Base-by-base conservation (phyloP, 2,113 vertebrate species). In the Leucopsar rothschildi region DNA sequence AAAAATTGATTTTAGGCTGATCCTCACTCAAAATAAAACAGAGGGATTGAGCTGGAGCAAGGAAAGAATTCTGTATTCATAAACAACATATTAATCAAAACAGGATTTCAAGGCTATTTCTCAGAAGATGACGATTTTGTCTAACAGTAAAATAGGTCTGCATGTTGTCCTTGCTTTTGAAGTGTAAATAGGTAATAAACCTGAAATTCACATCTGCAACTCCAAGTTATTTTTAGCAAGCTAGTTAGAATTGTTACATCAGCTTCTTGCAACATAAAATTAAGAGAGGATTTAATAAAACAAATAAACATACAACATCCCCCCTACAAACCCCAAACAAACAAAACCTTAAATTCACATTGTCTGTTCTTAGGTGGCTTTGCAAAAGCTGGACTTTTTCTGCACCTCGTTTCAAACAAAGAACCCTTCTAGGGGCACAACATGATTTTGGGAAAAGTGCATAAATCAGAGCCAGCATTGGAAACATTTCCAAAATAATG, bases 101-200 rank as follows among this genome's bases (percentile, higher is more conserved):
- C 3, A 75, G 47, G 28, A 92, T 91, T 82, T 78, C 42, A 77
- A 85, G 78, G 53, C 10, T 87, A 21, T 91, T 82, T 31, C 37
- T 82, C 55, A 52, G 28, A 56, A 68, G 53, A 70, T 70, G 57
- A 86, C 40, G 25, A 73, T 35, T 88, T 60, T 86, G 12, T 83
- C 75, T 69, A 69, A 59, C 70, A 72, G 88, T 47, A 83, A 87
- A 92, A 89, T 60, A 92, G 68, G 52, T 82, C 93, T 95, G 65
- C 44, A 45, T 15, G n/a, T 65, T 91, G 65, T 75, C 77, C 86
- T 87, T 89, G 69, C 66, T 92, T 97, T 95, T 95, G 93, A 96
- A 95, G 59, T 96, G 89, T 70, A 95, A 96, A 96, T 92, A 75
- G 60, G n/a, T n/a, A 64, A 75, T 84, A 91, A 89, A 95, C 11